These are phyloP conservation scores for Microtus ochrogaster DNA, from an alignment of 2,113 vertebrate species.

Conservation along the genomic window DNA sequence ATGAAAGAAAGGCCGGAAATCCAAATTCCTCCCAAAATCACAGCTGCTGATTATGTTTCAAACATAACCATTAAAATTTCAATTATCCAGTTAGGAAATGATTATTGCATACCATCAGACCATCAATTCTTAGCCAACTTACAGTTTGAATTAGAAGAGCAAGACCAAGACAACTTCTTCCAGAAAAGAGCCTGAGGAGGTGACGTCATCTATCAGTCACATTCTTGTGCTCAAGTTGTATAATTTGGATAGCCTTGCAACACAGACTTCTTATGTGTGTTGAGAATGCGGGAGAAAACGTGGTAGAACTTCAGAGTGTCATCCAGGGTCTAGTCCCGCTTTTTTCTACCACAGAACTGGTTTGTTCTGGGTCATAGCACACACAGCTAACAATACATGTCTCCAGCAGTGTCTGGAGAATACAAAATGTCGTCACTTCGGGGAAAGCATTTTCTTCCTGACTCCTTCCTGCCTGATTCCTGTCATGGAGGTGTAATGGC, in stretches of 20 bases:
- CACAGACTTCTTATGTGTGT: background rate
- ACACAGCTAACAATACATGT: background rate
- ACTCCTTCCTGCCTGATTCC: background rate
- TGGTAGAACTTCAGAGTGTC: background rate
- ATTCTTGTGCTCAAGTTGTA: background rate
- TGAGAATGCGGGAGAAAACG: background rate
- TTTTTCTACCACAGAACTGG: background rate
- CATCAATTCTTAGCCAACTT: constrained; percentile 22
- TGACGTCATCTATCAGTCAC: background rate
- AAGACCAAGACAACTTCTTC: background rate
- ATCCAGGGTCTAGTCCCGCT: no score
- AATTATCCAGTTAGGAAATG: background rate
- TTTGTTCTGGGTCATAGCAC: background rate
- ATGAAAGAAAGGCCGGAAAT: background rate
- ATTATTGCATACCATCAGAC: background rate
- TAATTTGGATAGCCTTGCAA: background rate
- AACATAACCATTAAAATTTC: background rate
- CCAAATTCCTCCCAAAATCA: background rate
- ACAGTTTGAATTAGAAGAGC: background rate
- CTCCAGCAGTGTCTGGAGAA: background rate
- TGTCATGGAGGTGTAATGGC: background rate
- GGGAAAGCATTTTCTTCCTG: background rate
- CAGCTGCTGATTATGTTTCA: background rate
- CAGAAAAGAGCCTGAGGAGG: background rate
- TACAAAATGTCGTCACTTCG: background rate